Evolutionary conservation across 2,113 vertebrate genomes (phyloP), one percentile per base, ranked within the genome.

Genomic region (Neodontobutis hainanensis): DNA sequence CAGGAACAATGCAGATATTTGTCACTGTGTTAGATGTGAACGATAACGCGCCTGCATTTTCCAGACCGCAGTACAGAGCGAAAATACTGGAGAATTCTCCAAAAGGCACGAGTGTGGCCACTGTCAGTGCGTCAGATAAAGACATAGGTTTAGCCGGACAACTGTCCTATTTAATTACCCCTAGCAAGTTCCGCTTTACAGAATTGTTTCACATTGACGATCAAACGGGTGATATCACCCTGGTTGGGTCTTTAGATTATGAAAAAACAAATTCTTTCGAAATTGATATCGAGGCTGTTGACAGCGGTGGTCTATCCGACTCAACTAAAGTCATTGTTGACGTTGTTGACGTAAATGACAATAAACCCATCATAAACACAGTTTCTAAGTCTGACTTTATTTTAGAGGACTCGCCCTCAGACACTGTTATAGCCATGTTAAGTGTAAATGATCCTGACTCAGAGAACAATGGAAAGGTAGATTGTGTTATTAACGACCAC

Each of bases 341-440:
- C 63, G 68, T 94, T 5, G 50, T 81, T 27, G 92, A 94, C 65
- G 73, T 88, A 5, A 94, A 94, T 83, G 92, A 94, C 51, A 94
- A 92, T 2, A 74, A 14, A 5, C 93, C 93, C 32, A 64, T 85
- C 2, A 85, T 94, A 34, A 91, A 72, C 0, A 63, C 93, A 0
- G 74, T 81, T 8, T 90, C 83, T 4, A 60, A 83, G 6, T 78
- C 84, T 11, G 70, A 53, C 4, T 72, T 74, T 0, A 70, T 94
- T 60, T 65, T 60, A 44, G 90, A 90, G 44, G 56, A 84, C 35
- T 66, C 79, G 42, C n/a, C n/a, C n/a, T n/a, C n/a, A n/a, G n/a
- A 43, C 10, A 43, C 42, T 43, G 10, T 43, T 8, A 43, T 43
- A 43, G 42, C 42, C 10, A 43, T 43, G 42, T 43, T 43, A 43